Base-by-base conservation (phyloP, 2,797 vertebrate species). In the Peromyscus nudipes region DNA sequence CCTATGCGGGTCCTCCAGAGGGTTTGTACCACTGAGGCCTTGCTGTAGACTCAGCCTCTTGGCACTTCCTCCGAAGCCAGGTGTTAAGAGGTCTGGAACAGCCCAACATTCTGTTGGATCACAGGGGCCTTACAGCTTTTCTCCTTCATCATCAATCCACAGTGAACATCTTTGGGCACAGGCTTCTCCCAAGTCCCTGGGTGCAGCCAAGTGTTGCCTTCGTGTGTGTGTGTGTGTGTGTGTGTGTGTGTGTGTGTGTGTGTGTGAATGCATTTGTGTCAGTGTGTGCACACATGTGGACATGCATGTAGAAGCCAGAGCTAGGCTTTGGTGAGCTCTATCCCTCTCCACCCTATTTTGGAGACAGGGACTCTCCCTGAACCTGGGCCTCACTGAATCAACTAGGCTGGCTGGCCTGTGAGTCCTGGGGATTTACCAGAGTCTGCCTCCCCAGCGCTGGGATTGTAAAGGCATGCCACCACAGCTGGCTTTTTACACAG, bases 1-100 rank as follows among this genome's bases (percentile, higher is more conserved):
- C 34, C 19, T 2, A 16, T 25, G 1, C 2, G n/a, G 71, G 10
- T 21, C 71, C 46, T 11, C 29, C 6, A 34, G 27, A 34, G 16
- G 37, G 29, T 25, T 69, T 46, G 3, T 4, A 29, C n/a, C 14
- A 34, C 31, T 8, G 37, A 62, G 79, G 60, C 55, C 57, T 75
- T 62, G 10, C 46, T 89, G 37, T 79, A 49, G 19, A 29, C n/a
- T 62, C 52, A 67, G 13, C 12, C 37, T 77, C 65, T n/a, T 80
- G 40, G 27, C 89, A 65, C 75, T 92, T 88, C 60, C 55, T 94
- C 40, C 87, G 87, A 83, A 90, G 62, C 31, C 65, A 83, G 40
- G 67, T 79, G 62, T 76, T 80, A 82, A 65, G 8, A 62, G 27
- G 64, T 92, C 60, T 21, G 2, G 55, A 62, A 73, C 2, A 73